Base-by-base conservation (phyloP, 2,797 vertebrate species). In the Sciurus carolinensis region DNA sequence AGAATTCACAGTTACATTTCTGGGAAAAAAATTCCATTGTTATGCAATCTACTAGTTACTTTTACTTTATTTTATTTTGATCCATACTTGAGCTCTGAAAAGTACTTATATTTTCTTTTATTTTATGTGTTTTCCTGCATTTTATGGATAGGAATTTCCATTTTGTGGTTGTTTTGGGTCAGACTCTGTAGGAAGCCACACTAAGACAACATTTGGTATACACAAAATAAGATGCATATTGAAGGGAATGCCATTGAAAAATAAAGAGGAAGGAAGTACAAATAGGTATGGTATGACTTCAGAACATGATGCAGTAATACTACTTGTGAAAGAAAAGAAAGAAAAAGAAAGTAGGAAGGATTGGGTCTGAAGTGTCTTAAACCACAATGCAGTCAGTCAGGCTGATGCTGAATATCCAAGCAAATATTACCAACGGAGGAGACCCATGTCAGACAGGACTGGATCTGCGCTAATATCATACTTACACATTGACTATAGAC, bases 61-160 rank as follows among this genome's bases (percentile, higher is more conserved):
- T 84, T 89, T 64, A 28, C 59, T 87, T 95, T 69, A 91, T 18
- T 87, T 95, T 76, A 91, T 24, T 83, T 71, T 72, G 7, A 6
- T 77, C 9, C 80, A 0, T 91, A 79, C 20, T 69, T 67, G 71
- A 93, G 2, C 9, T 95, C 39, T 83, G 44, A 79, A 50, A 83
- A 66, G 11, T 15, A 50, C 6, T 3, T 2, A 24, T 14, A 15
- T 66, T 50, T 11, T 62, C 75, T 92, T 80, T 42, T 44, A 3
- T 26, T 42, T 72, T 82, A 18, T 39, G 4, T 59, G 14, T 33
- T 44, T 83, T 79, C 47, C 1, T 57, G 7, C 67, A 64, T 57
- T 85, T 67, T 24, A 5, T 76, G 7, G 9, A 18, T 73, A 85
- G 85, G 30, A 91, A 69, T 62, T 47, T n/a, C 42, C 1, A 20